Percentiles rank a stretch among this genome's conserved stretches.
Conservation (phyloP, 2,113 vertebrate species). For the Hydropotes inermis region DNA sequence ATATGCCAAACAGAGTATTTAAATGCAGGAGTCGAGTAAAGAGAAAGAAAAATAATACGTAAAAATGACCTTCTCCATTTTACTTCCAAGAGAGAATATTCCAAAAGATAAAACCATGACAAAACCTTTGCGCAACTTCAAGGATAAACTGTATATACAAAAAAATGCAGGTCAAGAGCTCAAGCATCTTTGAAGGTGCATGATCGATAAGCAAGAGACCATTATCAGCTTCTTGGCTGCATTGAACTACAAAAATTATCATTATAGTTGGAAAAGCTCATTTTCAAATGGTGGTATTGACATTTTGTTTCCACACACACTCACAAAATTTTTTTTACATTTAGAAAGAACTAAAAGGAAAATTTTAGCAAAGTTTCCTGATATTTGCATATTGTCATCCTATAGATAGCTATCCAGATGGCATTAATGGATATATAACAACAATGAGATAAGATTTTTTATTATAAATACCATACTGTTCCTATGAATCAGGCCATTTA, state of each 20-base stretch:
- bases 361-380: neutral
- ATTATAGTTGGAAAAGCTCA: neutral
- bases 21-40: slow-evolving; percentile 1
- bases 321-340: slow-evolving; percentile 33
- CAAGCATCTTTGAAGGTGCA: neutral
- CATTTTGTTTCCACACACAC: slow-evolving; percentile 19
- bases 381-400: neutral
- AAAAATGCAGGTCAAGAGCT: neutral
- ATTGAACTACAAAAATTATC: neutral
- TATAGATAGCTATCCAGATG: slow-evolving; percentile 22
- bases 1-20: neutral
- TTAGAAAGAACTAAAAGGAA: slow-evolving; percentile 9
- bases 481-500: neutral
- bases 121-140: neutral
- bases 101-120: neutral
- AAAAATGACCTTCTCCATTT: neutral
- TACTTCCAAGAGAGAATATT: neutral
- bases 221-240: neutral
- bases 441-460: neutral
- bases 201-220: neutral
- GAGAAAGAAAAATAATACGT: neutral
- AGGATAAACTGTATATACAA: neutral
- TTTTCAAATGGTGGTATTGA: neutral
- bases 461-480: neutral
- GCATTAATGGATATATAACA: neutral